Base-by-base conservation (phyloP, 2,888 invertebrate genomes). In the Acrocera orbiculus region DNA sequence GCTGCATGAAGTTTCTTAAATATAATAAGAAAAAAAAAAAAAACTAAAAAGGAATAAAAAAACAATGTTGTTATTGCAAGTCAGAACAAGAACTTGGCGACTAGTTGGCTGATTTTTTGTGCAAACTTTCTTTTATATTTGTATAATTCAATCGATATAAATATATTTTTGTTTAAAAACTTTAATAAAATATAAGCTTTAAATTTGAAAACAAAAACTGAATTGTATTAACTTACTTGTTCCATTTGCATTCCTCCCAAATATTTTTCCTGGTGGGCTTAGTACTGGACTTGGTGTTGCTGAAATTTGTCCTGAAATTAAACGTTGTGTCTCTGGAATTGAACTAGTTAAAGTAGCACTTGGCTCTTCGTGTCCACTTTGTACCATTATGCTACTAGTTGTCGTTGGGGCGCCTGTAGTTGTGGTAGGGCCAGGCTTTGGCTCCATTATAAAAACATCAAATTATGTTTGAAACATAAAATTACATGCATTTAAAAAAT, bases 211-310 rank as follows among this genome's bases (percentile, higher is more conserved):
- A 22, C 5, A 26, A 33, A 20, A 32, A 24, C 9, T 2, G 24
- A 11, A 5, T 24, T 24, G n/a, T 24, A 25, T 27, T 27, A 19
- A 44, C 59, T 60, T 43, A 61, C 60, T 52, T 52, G 60, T 61
- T 37, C 60, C 60, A 44, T 61, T 61, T 14, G 53, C 49, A 46
- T 61, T 61, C 36, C 57, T 48, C 27, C 60, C 60, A 38, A 56
- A 56, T 25, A 58, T 52, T 43, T 61, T 60, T 30, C 58, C 58
- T 24, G 55, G 55, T 29, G 61, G 59, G 47, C 57, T 59, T 14
- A 57, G 36, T 14, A 58, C 54, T 8, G 60, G 60, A 42, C 60
- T 61, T n/a, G 60, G 56, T 19, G 60, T 58, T 6, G 57, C 55
- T 32, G 60, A 59, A 27, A 55, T 55, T 8, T 55, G 54, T 4